Percentiles rank a stretch among this genome's conserved stretches.
Conservation (phyloP, 2,888 invertebrate species). For the Orthosia incerta region DNA sequence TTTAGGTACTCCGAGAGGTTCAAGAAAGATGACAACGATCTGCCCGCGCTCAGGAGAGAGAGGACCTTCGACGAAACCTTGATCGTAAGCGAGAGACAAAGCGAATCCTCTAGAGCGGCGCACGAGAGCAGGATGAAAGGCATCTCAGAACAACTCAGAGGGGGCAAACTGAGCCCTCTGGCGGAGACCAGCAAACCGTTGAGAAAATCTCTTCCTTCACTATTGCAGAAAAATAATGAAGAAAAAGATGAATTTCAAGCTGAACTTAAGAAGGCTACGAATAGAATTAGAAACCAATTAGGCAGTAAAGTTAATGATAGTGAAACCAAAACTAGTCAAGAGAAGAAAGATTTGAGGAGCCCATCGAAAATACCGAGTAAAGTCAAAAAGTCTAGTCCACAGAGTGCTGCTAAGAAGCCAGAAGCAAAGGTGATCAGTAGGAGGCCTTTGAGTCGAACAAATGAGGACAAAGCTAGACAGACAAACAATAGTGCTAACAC, state of each 20-base stretch:
- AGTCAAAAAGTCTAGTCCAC: slow-evolving; percentile 90
- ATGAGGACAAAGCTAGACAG: slow-evolving; percentile 80
- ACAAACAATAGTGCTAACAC: slow-evolving; percentile 71
- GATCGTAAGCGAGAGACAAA: slow-evolving; percentile 80
- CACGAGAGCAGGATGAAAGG: slow-evolving; percentile 82
- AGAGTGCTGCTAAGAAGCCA: slow-evolving; percentile 69
- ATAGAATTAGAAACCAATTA: slow-evolving; percentile 88
- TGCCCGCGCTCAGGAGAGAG: slow-evolving; percentile 86
- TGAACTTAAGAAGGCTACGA: slow-evolving; percentile 89
- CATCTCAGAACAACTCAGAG: slow-evolving; percentile 81
- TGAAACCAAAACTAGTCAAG: slow-evolving; percentile 89
- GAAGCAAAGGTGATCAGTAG: slow-evolving; percentile 68
- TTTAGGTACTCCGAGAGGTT: slow-evolving; percentile 89
- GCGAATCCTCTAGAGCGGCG: slow-evolving; percentile 80
- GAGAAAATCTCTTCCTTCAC: slow-evolving; percentile 90
- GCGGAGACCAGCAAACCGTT: slow-evolving; percentile 83
- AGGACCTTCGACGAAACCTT: slow-evolving; percentile 89
- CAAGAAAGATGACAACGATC: slow-evolving; percentile 82
- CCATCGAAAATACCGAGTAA: slow-evolving; percentile 88
- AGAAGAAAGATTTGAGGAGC: slow-evolving; percentile 67
- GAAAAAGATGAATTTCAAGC: slow-evolving; percentile 91
- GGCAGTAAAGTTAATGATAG: slow-evolving; percentile 86
- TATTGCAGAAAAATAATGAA: slow-evolving; percentile 88
- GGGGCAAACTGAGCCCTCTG: slow-evolving; percentile 78
- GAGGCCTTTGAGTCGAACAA: slow-evolving; percentile 80